Conservation (phyloP, 2,888 invertebrate genomes). For the Erynnis tages region DNA sequence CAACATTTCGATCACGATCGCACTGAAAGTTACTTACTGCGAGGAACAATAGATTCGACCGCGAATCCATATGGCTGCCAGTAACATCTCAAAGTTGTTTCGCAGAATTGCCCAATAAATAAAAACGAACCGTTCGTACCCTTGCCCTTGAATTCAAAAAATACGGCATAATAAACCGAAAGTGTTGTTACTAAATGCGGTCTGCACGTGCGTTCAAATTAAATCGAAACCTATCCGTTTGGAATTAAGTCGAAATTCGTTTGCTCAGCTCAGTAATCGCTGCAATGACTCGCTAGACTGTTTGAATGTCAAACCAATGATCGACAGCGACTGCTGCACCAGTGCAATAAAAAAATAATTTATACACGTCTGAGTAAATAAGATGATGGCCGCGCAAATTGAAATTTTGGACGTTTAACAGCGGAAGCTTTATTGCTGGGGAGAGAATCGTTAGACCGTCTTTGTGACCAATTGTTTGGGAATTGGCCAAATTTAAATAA, state of each 20-base stretch:
- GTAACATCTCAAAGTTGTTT: slow-evolving; percentile 43
- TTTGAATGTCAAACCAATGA: slow-evolving; percentile 82
- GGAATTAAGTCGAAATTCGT: slow-evolving; percentile 41
- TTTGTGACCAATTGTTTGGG: slow-evolving; percentile 40
- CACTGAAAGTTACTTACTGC: slow-evolving; percentile 46
- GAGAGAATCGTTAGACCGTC: slow-evolving; percentile 31
- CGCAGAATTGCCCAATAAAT: slow-evolving; percentile 60
- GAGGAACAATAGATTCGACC: slow-evolving; percentile 56
- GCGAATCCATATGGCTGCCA: slow-evolving; percentile 43
- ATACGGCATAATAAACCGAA: slow-evolving; percentile 59
- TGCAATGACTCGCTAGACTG: slow-evolving; percentile 77
- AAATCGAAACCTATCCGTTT: slow-evolving; percentile 37
- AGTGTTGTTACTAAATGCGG: slow-evolving; percentile 59
- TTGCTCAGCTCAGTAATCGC: slow-evolving; percentile 36
- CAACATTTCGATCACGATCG: slow-evolving; percentile 38
- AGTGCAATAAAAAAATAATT: slow-evolving; percentile 78
- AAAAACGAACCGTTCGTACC: slow-evolving; percentile 60
- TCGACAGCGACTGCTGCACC: slow-evolving; percentile 67
- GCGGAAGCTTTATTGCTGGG: slow-evolving; percentile 39
- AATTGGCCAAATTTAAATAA: slow-evolving; percentile 33
- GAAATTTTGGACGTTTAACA: slow-evolving; percentile 45
- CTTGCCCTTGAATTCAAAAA: slow-evolving; percentile 74
- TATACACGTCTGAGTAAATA: slow-evolving; percentile 75
- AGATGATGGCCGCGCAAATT: slow-evolving; percentile 59
- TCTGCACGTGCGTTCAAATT: slow-evolving; percentile 37